Evolutionary conservation across 2,113 vertebrate species (phyloP), one percentile per base, ranked within the genome.

Genomic region (Crotalus viridis): DNA sequence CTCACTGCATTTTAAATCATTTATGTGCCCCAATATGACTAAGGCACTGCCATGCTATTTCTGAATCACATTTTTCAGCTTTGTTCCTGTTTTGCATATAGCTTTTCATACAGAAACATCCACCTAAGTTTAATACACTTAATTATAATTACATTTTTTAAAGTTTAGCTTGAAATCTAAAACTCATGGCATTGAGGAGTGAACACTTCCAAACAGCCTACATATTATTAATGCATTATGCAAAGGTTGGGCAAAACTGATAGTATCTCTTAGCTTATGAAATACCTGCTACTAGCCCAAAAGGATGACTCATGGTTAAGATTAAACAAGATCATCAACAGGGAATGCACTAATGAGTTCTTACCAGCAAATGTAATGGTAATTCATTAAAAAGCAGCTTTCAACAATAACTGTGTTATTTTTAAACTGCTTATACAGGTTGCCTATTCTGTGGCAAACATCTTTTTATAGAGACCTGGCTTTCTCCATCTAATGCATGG

Each of bases 181-280:
- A 74, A 52, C 28, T 90, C 10, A 19, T 48, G 52, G 64, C 64
- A 74, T 10, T 52, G 61, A 52, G n/a, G 69, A 74, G 5, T 54
- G 61, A 90, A 57, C 54, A 91, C 17, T 85, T 59, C 39, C 39
- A 57, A 59, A 74, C 85, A 56, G 39, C 46, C 54, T 55, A 48
- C 43, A 19, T 48, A 57, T 85, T 57, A 85, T 28, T 85, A 85
- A 43, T 51, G 13, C 56, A 26, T 91, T 57, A 89, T 88, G 9
- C 55, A 46, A 59, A 57, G 88, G 26, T 54, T 52, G 51, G 48
- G 61, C 48, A 52, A 54, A 90, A 54, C 22, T 39, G 48, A 74
- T 90, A 90, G 12, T 74, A 52, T 90, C 46, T 90, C 59, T 89
- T 43, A 56, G n/a, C 54, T 91, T 85, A 85, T 85, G 54, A 91